These are phyloP conservation scores for Corbicula japonica DNA, from an alignment of 2,888 invertebrate species.

Conservation along the genomic window DNA sequence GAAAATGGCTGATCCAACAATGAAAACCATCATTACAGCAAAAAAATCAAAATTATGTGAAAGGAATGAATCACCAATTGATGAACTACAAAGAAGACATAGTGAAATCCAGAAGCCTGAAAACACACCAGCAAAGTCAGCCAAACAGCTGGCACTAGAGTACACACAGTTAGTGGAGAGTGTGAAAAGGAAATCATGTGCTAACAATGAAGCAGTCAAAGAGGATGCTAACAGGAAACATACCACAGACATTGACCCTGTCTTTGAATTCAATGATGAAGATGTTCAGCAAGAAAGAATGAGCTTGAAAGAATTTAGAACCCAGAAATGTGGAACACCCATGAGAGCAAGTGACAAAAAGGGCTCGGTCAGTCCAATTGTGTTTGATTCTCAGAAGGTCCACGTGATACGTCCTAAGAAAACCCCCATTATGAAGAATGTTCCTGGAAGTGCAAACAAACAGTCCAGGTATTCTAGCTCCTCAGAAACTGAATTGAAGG, in stretches of 20 bases:
- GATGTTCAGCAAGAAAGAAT: not conserved
- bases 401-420: not conserved
- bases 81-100: not conserved
- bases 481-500: no score
- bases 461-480: no score
- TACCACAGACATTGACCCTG: not conserved
- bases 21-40: not conserved
- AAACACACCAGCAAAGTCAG: constrained; percentile 12
- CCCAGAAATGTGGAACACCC: not conserved
- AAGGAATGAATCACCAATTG: constrained; percentile 20
- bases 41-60: not conserved
- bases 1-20: not conserved
- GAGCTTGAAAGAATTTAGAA: constrained; percentile 18
- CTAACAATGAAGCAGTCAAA: not conserved
- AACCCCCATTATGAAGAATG: no score
- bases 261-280: constrained; percentile 11
- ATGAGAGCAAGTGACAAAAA: not conserved
- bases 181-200: constrained; percentile 4
- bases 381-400: not conserved
- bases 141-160: constrained; percentile 1
- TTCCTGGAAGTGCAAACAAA: no score
- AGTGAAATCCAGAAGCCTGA: not conserved
- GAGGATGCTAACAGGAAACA: not conserved
- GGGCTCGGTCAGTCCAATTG: not conserved
- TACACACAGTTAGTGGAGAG: constrained; percentile 17